Evolutionary conservation across 2,888 invertebrate species (phyloP).

Genomic region (Muscina levida): DNA sequence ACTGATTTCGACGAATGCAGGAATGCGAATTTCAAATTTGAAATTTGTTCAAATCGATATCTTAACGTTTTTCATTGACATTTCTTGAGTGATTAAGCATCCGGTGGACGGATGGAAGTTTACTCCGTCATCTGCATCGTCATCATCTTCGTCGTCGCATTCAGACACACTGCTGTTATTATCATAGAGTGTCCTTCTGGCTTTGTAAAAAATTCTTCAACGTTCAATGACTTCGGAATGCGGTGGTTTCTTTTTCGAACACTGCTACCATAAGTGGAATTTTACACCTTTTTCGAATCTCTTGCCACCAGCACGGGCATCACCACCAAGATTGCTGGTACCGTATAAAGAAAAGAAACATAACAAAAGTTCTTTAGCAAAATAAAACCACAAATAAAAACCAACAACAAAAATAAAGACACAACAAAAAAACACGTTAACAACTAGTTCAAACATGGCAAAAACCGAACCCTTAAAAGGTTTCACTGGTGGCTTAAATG

Average conservation of each 20-base stretch:
- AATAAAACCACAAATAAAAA: constrained; percentile 55
- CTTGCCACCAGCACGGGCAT: constrained; percentile 5
- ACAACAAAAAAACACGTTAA: constrained; percentile 40
- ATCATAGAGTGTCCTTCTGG: constrained; percentile 63
- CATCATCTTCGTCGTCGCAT: constrained; percentile 1
- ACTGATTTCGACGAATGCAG: neutral
- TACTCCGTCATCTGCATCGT: constrained; percentile 11
- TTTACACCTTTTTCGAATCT: constrained; percentile 62
- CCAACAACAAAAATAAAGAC: constrained; percentile 6
- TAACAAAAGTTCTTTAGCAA: constrained; percentile 51
- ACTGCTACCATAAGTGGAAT: constrained; percentile 62
- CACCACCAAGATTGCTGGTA: constrained; percentile 47
- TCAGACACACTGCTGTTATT: constrained; percentile 45
- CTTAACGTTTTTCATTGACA: constrained; percentile 72
- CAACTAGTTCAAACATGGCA: constrained; percentile 59
- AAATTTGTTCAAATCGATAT: constrained; percentile 25
- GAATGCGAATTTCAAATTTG: constrained; percentile 4
- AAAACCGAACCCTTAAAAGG: constrained; percentile 61
- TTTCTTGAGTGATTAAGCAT: constrained; percentile 73
- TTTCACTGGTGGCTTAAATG: constrained; percentile 58
- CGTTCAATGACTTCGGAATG: constrained; percentile 59
- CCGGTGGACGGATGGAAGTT: constrained; percentile 62
- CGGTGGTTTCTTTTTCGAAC: constrained; percentile 46
- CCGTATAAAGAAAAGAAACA: constrained; percentile 26
- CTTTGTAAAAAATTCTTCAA: constrained; percentile 58